Evolutionary conservation across 2,113 vertebrate species (phyloP).

Genomic region (Melanerpes formicivorus): DNA sequence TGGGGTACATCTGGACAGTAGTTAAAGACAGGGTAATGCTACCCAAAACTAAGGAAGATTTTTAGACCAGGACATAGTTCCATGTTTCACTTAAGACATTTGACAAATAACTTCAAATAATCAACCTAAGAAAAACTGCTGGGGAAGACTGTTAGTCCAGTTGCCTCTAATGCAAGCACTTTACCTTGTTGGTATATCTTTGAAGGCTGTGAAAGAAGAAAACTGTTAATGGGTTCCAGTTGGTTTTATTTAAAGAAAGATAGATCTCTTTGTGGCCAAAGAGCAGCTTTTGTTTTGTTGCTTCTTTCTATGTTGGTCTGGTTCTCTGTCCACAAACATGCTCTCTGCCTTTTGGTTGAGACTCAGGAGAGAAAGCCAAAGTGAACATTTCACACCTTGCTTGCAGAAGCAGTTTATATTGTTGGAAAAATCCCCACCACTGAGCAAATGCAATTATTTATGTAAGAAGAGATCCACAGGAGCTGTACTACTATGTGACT

Average conservation of each 20-base stretch:
- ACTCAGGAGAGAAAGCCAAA: not conserved
- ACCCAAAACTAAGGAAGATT: not conserved
- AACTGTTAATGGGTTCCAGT: not conserved
- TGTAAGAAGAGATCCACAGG: not conserved
- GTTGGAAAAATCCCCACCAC: not conserved
- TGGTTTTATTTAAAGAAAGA: not conserved
- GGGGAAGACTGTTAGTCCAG: not conserved
- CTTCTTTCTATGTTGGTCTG: not conserved
- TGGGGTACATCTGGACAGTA: not conserved
- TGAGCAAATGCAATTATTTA: not conserved
- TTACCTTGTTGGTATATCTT: not conserved
- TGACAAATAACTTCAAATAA: not conserved
- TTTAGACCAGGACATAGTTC: not conserved
- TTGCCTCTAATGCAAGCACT: not conserved
- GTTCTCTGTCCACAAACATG: not conserved
- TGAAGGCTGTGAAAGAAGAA: not conserved
- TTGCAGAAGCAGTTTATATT: not conserved
- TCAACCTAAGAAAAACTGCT: not conserved
- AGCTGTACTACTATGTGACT: not conserved
- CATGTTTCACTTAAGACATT: not conserved
- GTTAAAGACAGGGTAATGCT: not conserved
- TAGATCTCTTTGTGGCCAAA: not conserved
- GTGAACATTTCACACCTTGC: not conserved
- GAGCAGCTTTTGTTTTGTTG: not conserved
- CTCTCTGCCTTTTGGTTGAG: not conserved